Percentiles rank a stretch among this genome's conserved stretches.
These are phyloP conservation scores for Strix aluco DNA, from an alignment of 2,113 vertebrate genomes.

Conservation along the genomic window DNA sequence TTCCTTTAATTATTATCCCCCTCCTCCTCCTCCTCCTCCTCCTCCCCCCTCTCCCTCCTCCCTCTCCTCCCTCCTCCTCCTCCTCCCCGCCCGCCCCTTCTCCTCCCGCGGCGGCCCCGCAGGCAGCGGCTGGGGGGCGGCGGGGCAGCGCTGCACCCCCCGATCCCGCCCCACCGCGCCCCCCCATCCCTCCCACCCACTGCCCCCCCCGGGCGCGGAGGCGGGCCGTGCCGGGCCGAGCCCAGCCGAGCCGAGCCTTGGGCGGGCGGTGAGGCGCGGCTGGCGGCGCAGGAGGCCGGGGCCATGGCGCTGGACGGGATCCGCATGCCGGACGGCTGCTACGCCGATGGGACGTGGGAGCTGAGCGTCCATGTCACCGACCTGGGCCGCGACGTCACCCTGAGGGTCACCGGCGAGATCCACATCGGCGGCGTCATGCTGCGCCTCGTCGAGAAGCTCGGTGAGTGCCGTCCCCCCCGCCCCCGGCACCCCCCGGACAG, in stretches of 20 bases:
- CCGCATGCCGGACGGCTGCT: conserved; percentile 99
- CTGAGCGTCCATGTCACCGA: conserved; percentile 96
- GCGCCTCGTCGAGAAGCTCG: conserved; percentile 96
- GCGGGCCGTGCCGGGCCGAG: not conserved
- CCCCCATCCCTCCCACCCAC: not conserved
- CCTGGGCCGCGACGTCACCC: conserved; percentile 91
- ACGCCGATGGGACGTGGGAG: conserved; percentile 98
- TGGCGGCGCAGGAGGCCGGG: conserved; percentile 73
- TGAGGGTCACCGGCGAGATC: conserved; percentile 94
- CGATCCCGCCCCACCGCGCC: not conserved
- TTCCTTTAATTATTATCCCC: conserved; percentile 41
- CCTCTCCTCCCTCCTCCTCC: not conserved
- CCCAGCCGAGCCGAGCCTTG: not conserved
- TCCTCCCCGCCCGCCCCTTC: not conserved
- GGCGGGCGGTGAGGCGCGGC: not conserved
- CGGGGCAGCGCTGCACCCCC: not conserved
- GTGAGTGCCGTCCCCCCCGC: conserved; percentile 69
- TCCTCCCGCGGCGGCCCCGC: conserved; percentile 11
- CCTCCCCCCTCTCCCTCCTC: not conserved
- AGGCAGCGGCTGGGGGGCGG: not conserved
- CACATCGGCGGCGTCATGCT: conserved; percentile 99
- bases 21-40: not conserved
- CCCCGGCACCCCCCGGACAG: not conserved
- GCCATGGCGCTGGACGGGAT: conserved; percentile 97
- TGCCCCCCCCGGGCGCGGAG: not conserved